A percentile compares a stretch with the other conserved stretches of the same genome.
These are phyloP conservation scores for Brachionus angularis DNA, from an alignment of 1,140 invertebrate genomes.

Conservation along the genomic window DNA sequence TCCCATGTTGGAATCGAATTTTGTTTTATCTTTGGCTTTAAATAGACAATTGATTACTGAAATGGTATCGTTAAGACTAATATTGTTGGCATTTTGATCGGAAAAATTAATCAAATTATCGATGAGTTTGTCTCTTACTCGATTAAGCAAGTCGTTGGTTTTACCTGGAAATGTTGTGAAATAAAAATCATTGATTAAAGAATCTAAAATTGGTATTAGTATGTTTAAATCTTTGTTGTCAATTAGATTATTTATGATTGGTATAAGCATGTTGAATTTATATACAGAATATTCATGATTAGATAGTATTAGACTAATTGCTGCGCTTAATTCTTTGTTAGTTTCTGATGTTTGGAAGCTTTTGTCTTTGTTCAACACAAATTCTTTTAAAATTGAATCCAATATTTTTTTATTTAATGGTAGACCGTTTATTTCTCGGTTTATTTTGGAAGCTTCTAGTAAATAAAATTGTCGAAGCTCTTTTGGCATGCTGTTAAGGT, in stretches of 20 bases:
- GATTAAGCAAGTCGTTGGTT: constrained; percentile 17
- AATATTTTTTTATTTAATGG: constrained; percentile 29
- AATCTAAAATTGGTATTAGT: background rate
- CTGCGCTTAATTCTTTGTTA: background rate
- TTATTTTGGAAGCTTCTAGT: background rate
- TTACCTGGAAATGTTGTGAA: constrained; percentile 19
- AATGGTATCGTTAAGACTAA: background rate
- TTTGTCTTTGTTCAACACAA: background rate
- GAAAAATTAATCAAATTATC: background rate
- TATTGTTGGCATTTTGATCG: background rate
- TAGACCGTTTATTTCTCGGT: background rate
- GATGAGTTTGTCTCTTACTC: background rate
- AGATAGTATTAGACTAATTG: background rate
- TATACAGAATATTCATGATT: constrained; percentile 32
- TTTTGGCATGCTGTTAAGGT: constrained; percentile 8
- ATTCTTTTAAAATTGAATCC: constrained; percentile 25
- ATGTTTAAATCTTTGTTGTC: background rate
- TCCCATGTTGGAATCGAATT: background rate
- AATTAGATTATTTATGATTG: background rate
- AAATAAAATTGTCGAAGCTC: background rate
- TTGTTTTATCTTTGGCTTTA: constrained; percentile 1
- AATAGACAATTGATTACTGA: background rate
- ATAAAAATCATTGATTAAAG: constrained; percentile 20
- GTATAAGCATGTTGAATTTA: constrained; percentile 22
- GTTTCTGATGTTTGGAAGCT: background rate